Base-by-base conservation (phyloP, 2,888 invertebrate species). In the Tetramorium bicarinatum region DNA sequence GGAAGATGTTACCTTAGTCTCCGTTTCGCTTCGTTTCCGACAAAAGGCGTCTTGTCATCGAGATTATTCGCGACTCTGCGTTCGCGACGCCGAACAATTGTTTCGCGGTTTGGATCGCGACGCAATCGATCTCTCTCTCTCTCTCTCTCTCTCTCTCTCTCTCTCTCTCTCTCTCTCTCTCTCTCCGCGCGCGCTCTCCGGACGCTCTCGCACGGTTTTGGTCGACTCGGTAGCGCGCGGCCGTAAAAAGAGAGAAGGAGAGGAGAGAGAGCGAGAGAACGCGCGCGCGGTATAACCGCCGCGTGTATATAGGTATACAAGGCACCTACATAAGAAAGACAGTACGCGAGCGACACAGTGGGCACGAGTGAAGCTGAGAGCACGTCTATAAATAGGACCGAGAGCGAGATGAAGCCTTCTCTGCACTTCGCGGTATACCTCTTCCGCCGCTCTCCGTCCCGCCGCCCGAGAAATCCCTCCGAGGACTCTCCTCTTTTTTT, bases 301-400 rank as follows among this genome's bases (percentile, higher is more conserved):
- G 18, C 25, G 3, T 9, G 80, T 82, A 85, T 88, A 89, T 83
- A 86, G 86, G 80, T 86, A 85, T 74, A 84, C 64, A 59, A 34
- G 74, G 83, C 85, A 88, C 87, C 89, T 91, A 91, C 90, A 89
- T 87, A 90, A 89, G 91, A 91, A 91, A 93, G 92, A 93, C 92
- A 92, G 92, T 91, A 92, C 92, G 91, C 92, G 92, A 93, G 92
- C 93, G 41, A 64, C 62, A 92, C 62, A 92, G 92, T 92, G 93
- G 92, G 93, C 93, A 93, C 93, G 94, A 93, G 93, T 93, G 93
- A 92, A 93, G 94, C 93, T 94, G 94, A 94, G 94, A 94, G 93
- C 94, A 94, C 91, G 93, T 94, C 93, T 94, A 94, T 94, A 94
- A 94, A 94, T 94, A 94, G 94, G 94, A 91, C 90, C 93, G 92